Conservation (phyloP, 2,888 invertebrate species). For the Strigamia maritima region DNA sequence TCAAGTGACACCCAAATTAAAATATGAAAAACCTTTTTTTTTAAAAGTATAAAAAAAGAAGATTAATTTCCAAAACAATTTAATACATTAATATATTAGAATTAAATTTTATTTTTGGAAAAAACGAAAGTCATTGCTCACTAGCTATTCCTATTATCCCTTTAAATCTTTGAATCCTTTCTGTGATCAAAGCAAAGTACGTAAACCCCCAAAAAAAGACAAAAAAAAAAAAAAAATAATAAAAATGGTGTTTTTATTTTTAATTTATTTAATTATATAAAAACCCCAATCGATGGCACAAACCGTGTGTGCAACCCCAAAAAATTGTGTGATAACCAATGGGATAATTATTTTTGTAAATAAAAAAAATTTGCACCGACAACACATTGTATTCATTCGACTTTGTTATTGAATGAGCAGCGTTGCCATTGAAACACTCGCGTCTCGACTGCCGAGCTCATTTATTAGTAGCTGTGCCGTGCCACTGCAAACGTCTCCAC, state of each 20-base stretch:
- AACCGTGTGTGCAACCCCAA: conserved; percentile 8
- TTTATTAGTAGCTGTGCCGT: neutral
- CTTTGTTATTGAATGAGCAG: conserved; percentile 11
- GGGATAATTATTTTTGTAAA: conserved; percentile 32
- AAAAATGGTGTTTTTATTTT: conserved; percentile 5
- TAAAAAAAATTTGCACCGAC: conserved; percentile 30
- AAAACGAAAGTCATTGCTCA: neutral
- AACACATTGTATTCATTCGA: conserved; percentile 24
- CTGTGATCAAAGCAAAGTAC: conserved; percentile 26
- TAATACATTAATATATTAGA: neutral
- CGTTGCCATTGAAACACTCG: conserved; percentile 7
- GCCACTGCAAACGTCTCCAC: neutral
- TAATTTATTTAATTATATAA: neutral
- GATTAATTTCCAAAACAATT: conserved; percentile 1
- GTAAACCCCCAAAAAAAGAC: neutral
- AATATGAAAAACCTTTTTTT: neutral
- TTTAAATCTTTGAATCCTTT: neutral
- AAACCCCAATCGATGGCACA: conserved; percentile 12
- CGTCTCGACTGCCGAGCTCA: neutral
- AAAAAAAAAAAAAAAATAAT: neutral
- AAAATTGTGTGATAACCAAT: conserved; percentile 32
- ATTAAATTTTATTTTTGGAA: neutral
- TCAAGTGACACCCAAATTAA: neutral
- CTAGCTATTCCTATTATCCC: conserved; percentile 16
- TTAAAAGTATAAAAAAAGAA: neutral